Evolutionary conservation across 2,797 vertebrate genomes (phyloP), one percentile per base, ranked within the genome.

Genomic region (Mallotus villosus): DNA sequence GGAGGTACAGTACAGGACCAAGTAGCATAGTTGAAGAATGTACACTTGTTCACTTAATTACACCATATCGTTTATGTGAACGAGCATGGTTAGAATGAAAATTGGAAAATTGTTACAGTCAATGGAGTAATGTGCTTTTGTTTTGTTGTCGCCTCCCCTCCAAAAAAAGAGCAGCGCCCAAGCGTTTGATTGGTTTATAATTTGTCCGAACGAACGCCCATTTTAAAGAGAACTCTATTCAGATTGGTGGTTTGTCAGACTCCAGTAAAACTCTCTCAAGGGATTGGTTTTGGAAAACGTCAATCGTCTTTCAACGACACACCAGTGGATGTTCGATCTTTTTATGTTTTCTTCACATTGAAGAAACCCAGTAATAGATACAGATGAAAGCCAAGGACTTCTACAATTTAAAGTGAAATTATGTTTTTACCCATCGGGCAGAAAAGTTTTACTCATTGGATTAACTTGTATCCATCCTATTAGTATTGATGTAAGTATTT

Each of bases 281-380:
- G 27, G 73, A 84, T 86, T 85, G 82, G 82, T 8, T 16, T 17
- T 59, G 2, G 9, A 0, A 24, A 14, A 27, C 29, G 82, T 60
- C 83, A 80, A 57, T 86, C 83, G 75, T 12, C 3, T 58, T 29
- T 57, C 32, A 68, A 24, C 21, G 55, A 58, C 9, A 68, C n/a
- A 7, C 51, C 29, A 58, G 19, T 68, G 53, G 53, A 58, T 68
- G 53, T 57, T 16, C 29, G 61, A n/a, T 53, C 29, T 32, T 67
- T 71, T 49, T 57, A 27, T 69, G 22, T 11, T 58, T 34, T 22
- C 24, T 74, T 37, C 24, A 24, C 9, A 22, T 6, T 21, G 58
- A 68, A n/a, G 60, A 46, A 66, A 70, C 24, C 29, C 59, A 78
- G 55, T 70, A 61, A 73, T 61, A 32, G 57, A 72, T 61, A 51